phyloP scores from a whole-genome alignment of 2,113 vertebrate species.

The Cheilinus undulatus region DNA sequence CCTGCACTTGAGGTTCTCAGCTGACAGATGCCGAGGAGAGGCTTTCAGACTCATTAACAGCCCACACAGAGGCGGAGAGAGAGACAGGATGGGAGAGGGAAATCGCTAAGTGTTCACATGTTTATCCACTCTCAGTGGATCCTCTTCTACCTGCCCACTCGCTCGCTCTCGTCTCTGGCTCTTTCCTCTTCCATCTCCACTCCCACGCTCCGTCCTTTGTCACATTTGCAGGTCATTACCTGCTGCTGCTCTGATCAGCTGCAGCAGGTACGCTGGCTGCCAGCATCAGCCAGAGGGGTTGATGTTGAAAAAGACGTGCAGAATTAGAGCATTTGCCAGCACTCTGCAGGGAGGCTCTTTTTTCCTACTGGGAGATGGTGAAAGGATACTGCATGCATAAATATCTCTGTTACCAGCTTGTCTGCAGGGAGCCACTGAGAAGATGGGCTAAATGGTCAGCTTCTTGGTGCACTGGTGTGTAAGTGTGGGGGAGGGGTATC shows the following conservation, averaged over 20 bases:
- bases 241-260: constrained; percentile 38
- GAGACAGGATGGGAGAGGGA: constrained; percentile 61
- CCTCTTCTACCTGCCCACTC: constrained; percentile 71
- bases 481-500: not conserved
- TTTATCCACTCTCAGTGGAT: constrained; percentile 73
- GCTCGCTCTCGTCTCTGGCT: constrained; percentile 56
- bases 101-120: constrained; percentile 72
- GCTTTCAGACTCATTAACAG: constrained; percentile 79
- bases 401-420: constrained; percentile 45
- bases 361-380: constrained; percentile 38
- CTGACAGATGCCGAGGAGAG: constrained; percentile 71
- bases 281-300: constrained; percentile 26
- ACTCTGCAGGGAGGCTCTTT: constrained; percentile 23
- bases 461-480: constrained; percentile 26
- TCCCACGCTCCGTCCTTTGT: constrained; percentile 61
- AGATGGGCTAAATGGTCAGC: constrained; percentile 41
- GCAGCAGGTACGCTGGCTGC: constrained; percentile 19
- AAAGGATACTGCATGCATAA: constrained; percentile 45
- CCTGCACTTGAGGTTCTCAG: constrained; percentile 51
- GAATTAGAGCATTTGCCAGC: constrained; percentile 36
- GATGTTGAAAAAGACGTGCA: constrained; percentile 3
- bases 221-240: constrained; percentile 58
- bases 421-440: constrained; percentile 50
- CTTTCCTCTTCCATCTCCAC: constrained; percentile 68
- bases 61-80: constrained; percentile 70